Evolutionary conservation across 2,113 vertebrate species (phyloP), one percentile per base, ranked within the genome.

Genomic region (Oncorhynchus masou): DNA sequence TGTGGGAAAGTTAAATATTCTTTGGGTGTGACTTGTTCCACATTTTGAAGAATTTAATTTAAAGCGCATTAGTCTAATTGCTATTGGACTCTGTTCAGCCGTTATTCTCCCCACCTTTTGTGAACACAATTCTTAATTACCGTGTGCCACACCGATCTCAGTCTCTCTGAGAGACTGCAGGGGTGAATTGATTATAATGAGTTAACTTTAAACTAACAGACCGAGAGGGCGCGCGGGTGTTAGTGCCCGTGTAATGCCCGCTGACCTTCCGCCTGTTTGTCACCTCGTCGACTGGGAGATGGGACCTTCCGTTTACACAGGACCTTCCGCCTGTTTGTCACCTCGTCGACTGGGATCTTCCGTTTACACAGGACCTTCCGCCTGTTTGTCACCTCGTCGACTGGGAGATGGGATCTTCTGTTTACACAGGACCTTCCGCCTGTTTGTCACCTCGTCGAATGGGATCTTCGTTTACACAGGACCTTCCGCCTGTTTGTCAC

Each of bases 1-100:
- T 96, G 96, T 99, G 98, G 96, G 97, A 99, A 99, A 99, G 97
- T 97, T 97, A 98, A 99, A 99, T 97, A 98, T 92, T 92, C 91
- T 95, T 70, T 22, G 68, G 68, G 75, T 66, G 87, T 88, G 82
- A 84, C 84, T 91, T 73, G 77, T 84, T 81, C 86, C 4, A 62
- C 85, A 74, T 87, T 89, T 87, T 84, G 64, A 86, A 93, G 93
- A 93, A 94, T 94, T 94, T 93, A 83, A 94, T 94, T 94, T 94
- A 94, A 94, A 94, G 91, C 88, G 92, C 91, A 92, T 94, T 93
- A 45, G 39, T 45, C 9, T 45, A 93, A 92, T 94, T 92, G 91
- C 91, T 88, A 91, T 92, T 93, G 90, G 90, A 89, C 87, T 85
- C 88, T 57, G 89, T 91, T 90, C 90, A 87, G 90, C 77, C 82